Base-by-base conservation (phyloP, 2,797 vertebrate species). In the Trematomus bernacchii region DNA sequence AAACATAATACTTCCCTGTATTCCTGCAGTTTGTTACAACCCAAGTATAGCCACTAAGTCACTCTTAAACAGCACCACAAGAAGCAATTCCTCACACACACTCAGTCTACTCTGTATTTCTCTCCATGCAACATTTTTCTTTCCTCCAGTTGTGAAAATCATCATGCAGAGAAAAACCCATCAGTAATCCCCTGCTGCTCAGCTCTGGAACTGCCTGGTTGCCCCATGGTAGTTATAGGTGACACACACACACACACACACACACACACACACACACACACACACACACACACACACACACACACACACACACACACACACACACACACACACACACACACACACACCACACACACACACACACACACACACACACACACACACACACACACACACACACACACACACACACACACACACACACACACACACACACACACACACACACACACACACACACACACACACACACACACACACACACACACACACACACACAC, bases 101-200 rank as follows among this genome's bases (percentile, higher is more conserved):
- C 71, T 18, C 23, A 14, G 52, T 30, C 61, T 40, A 10, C 72
- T 67, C 76, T n/a, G 75, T 43, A 81, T 80, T 76, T 79, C 71
- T 63, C 69, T 51, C 78, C 60, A 66, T 59, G 55, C 77, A 19
- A 76, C 46, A 11, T 63, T 51, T 66, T 51, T 68, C 63, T 59
- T 48, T 23, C 8, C 14, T 50, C 58, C 40, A 6, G 30, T 75
- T 81, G 43, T 53, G 55, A 82, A 80, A 78, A 85, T 90, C 87
- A 84, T 81, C 76, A 87, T 86, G 85, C 82, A 82, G 84, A 85
- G 85, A 82, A 85, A 83, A 87, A 72, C 61, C 74, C 83, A 87
- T 91, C 83, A 78, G 87, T 88, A 90, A 91, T 90, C 84, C 86
- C 81, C 77, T 70, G 78, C 80, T 84, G 84, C 88, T 87, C 70